Evolutionary conservation across 2,113 vertebrate genomes (phyloP).

Genomic region (Corvus cornix): DNA sequence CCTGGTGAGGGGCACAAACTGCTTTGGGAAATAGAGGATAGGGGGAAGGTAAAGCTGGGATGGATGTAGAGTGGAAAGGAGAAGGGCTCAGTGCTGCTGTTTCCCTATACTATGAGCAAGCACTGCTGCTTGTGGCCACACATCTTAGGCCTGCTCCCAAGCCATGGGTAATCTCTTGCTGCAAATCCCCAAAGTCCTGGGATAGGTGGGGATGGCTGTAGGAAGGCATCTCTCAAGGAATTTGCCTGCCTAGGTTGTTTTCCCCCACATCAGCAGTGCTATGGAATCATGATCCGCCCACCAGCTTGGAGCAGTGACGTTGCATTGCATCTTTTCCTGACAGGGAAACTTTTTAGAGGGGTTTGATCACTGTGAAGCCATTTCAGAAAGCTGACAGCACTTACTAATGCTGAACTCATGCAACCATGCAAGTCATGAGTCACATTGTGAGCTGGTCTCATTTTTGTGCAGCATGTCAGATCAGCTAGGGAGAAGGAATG

Average conservation of each 20-base stretch:
- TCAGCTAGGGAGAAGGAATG: not conserved
- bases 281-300: not conserved
- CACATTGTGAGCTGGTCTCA: not conserved
- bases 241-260: not conserved
- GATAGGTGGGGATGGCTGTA: not conserved
- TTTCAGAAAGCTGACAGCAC: not conserved
- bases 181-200: not conserved
- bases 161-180: not conserved
- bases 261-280: not conserved
- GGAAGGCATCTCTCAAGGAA: not conserved
- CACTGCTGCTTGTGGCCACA: not conserved
- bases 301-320: not conserved
- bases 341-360: not conserved
- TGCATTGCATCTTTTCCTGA: not conserved
- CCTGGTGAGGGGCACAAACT: not conserved
- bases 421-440: not conserved
- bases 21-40: not conserved
- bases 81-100: not conserved
- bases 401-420: not conserved
- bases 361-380: not conserved
- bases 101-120: not conserved
- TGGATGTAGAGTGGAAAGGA: not conserved
- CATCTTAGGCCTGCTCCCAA: not conserved
- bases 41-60: not conserved
- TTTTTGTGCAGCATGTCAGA: constrained; percentile 1